These are phyloP conservation scores for Ophion ellenae DNA, from an alignment of 2,888 invertebrate species.

Conservation along the genomic window DNA sequence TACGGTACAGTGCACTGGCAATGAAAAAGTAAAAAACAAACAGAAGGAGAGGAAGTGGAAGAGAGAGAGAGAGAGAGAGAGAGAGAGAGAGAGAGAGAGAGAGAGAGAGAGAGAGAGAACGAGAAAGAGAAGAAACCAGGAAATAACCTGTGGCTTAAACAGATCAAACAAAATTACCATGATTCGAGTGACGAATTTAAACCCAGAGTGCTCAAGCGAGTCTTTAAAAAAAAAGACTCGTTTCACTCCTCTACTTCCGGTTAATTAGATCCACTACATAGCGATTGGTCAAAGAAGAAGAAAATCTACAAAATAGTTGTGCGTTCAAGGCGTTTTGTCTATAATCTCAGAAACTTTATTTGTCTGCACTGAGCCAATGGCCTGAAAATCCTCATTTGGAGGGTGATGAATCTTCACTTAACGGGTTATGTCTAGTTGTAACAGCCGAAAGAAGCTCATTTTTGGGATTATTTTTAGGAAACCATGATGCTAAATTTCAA, in stretches of 20 bases:
- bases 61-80: too few species aligned
- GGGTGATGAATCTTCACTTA: too few species aligned
- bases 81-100: too few species aligned
- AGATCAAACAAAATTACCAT: constrained; percentile 42
- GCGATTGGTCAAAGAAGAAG: not conserved
- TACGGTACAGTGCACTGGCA: not conserved
- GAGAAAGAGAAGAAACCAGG: too few species aligned
- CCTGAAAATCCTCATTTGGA: too few species aligned
- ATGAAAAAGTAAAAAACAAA: constrained; percentile 8
- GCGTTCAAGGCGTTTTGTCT: not conserved
- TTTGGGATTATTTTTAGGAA: too few species aligned
- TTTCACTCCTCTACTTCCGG: not conserved
- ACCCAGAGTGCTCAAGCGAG: constrained; percentile 22
- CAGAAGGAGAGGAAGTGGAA: not conserved
- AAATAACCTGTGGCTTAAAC: constrained; percentile 28
- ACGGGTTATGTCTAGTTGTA: too few species aligned
- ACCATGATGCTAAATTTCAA: too few species aligned
- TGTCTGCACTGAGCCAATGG: too few species aligned
- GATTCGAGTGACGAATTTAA: constrained; percentile 58
- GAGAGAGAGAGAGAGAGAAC: too few species aligned
- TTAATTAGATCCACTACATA: not conserved
- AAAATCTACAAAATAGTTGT: not conserved
- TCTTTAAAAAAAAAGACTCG: not conserved
- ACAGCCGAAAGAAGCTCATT: too few species aligned
- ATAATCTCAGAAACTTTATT: not conserved